Percentiles rank a stretch among this genome's conserved stretches.
Conservation (phyloP, 2,888 invertebrate genomes). For the Epinotia nisella region DNA sequence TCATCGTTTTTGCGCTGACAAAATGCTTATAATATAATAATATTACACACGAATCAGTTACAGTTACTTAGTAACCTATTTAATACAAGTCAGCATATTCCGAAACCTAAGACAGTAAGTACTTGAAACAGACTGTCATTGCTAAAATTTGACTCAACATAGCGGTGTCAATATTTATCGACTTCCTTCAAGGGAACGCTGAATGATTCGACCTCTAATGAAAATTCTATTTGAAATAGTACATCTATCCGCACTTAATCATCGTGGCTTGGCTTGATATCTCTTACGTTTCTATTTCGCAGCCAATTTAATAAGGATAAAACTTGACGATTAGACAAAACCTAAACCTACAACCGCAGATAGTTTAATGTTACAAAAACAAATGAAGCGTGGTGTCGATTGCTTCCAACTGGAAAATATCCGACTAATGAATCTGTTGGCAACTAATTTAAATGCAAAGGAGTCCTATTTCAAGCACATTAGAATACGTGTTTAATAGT, state of each 20-base stretch:
- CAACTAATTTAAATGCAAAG: conserved; percentile 24
- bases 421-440: conserved; percentile 7
- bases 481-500: conserved; percentile 27
- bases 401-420: conserved; percentile 10
- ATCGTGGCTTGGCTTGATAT: conserved; percentile 26
- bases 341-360: neutral
- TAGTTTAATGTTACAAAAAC: conserved; percentile 7
- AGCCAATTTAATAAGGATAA: conserved; percentile 24
- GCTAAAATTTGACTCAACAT: neutral
- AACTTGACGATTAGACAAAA: neutral
- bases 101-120: neutral
- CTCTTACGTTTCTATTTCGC: conserved; percentile 28
- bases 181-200: conserved; percentile 11
- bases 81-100: neutral
- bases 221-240: conserved; percentile 17
- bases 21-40: neutral
- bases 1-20: neutral
- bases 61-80: neutral
- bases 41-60: too few species aligned
- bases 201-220: conserved; percentile 22
- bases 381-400: conserved; percentile 11
- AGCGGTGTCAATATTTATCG: conserved; percentile 6
- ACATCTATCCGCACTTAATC: conserved; percentile 34
- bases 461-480: conserved; percentile 14
- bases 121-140: neutral